phyloP scores from a whole-genome alignment of 2,797 vertebrate genomes.

The Paratrypauchen microcephalus region DNA sequence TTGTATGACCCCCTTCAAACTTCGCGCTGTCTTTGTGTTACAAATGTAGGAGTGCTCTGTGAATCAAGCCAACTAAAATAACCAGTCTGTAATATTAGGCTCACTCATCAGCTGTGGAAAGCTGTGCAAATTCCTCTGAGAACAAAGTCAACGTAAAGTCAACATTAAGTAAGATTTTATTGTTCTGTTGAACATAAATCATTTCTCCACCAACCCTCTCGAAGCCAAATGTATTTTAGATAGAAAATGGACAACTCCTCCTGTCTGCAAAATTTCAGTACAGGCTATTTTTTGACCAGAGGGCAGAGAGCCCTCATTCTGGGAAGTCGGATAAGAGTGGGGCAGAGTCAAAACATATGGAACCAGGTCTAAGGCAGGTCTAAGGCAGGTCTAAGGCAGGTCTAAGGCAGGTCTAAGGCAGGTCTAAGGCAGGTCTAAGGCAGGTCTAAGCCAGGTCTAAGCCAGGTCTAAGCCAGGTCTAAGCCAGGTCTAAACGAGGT shows the following conservation, averaged over 20 bases:
- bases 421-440: background rate
- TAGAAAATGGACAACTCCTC: constrained; percentile 25
- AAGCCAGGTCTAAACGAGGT: too few relatives aligned
- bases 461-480: too few relatives aligned
- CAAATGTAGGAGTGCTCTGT: constrained; percentile 18
- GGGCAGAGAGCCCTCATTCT: too few relatives aligned
- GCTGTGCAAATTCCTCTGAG: constrained; percentile 38
- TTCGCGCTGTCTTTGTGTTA: constrained; percentile 13
- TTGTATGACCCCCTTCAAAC: constrained; percentile 21
- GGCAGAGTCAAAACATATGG: constrained; percentile 39
- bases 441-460: too few relatives aligned
- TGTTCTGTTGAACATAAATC: constrained; percentile 41
- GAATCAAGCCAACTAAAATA: constrained; percentile 36
- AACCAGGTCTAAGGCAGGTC: background rate
- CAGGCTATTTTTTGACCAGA: constrained; percentile 53
- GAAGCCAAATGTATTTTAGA: constrained; percentile 35
- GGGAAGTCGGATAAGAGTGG: too few relatives aligned
- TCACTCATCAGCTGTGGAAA: constrained; percentile 42
- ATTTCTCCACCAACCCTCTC: constrained; percentile 33
- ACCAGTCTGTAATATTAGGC: constrained; percentile 21
- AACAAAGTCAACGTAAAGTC: constrained; percentile 24
- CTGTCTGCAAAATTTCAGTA: constrained; percentile 15
- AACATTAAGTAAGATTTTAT: constrained; percentile 40
- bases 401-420: background rate
- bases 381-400: background rate